Evolutionary conservation across 2,113 vertebrate genomes (phyloP).

Genomic region (Megaptera novaeangliae): DNA sequence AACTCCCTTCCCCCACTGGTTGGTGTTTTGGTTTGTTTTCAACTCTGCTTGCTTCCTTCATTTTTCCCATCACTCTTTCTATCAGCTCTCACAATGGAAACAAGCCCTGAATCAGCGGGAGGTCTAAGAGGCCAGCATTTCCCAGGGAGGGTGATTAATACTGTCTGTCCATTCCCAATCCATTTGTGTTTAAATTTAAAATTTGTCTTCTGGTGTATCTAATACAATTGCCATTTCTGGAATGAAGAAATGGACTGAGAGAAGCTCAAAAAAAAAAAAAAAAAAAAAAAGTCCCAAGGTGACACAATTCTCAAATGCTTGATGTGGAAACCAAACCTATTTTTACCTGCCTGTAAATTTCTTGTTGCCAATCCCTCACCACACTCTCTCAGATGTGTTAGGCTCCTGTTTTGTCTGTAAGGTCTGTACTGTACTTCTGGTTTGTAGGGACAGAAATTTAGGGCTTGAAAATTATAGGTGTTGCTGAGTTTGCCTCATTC

Average conservation of each 20-base stretch:
- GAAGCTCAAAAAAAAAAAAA: background rate
- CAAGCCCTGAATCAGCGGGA: background rate
- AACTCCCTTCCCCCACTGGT: background rate
- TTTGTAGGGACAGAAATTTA: background rate
- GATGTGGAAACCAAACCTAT: background rate
- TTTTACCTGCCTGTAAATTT: background rate
- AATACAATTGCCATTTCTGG: background rate
- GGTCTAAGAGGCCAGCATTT: background rate
- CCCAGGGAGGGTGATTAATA: background rate
- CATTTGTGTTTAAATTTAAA: background rate
- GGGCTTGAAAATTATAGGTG: background rate
- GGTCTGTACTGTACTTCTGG: background rate
- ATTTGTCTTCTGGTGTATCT: background rate
- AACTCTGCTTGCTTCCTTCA: background rate
- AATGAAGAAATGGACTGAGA: background rate
- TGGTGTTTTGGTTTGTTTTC: background rate
- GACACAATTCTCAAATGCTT: background rate
- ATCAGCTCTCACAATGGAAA: background rate
- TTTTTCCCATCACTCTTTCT: background rate
- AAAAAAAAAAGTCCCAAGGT: background rate
- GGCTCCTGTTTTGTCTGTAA: background rate
- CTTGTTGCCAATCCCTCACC: fast-evolving
- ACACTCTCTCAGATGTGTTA: fast-evolving
- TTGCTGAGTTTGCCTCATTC: slow-evolving; percentile 20
- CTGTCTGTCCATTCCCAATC: background rate